Conservation (phyloP, 2,888 invertebrate species). For the Yponomeuta evonymella region DNA sequence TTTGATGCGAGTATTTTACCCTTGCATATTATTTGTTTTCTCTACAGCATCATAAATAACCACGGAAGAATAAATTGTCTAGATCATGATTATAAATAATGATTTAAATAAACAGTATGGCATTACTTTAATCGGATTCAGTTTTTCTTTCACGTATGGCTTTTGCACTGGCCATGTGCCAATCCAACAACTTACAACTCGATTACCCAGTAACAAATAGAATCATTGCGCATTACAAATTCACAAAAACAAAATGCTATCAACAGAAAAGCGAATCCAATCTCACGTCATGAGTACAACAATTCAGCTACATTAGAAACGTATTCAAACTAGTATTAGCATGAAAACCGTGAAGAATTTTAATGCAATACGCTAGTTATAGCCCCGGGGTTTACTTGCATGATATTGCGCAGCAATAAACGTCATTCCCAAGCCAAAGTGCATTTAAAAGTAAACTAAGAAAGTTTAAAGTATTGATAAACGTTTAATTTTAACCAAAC, state of each 20-base stretch:
- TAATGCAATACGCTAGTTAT: background rate
- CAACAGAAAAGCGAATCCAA: conserved; percentile 4
- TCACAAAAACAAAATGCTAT: conserved; percentile 4
- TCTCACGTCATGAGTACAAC: background rate
- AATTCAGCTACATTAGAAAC: background rate
- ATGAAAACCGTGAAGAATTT: background rate
- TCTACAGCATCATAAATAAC: too few relatives aligned
- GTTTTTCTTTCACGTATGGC: background rate
- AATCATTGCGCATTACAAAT: background rate
- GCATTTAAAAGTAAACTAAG: background rate
- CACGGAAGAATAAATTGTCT: too few relatives aligned
- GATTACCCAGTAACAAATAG: background rate
- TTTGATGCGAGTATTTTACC: too few relatives aligned
- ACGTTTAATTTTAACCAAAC: too few relatives aligned
- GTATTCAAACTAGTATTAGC: background rate
- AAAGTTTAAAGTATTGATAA: too few relatives aligned
- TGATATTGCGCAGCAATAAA: background rate
- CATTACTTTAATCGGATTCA: too few relatives aligned
- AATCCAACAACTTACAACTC: background rate
- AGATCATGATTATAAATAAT: too few relatives aligned
- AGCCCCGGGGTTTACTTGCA: background rate
- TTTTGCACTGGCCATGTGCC: background rate
- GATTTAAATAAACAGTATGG: too few relatives aligned
- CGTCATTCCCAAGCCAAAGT: background rate
- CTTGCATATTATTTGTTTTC: too few relatives aligned